Conservation (phyloP, 2,113 vertebrate genomes). For the Rhizomys pruinosus region DNA sequence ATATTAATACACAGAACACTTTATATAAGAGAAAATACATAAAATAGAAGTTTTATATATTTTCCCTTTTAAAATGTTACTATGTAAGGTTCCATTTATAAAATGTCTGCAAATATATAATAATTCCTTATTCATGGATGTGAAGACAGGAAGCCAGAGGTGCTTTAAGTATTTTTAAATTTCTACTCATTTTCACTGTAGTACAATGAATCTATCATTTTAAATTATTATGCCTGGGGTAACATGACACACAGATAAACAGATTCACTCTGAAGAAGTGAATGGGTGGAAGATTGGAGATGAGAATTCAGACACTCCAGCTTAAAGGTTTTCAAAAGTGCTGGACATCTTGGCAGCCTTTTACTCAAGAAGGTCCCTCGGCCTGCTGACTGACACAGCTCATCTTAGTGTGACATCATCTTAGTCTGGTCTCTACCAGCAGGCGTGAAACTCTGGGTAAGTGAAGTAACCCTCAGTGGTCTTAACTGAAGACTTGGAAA, state of each 20-base stretch:
- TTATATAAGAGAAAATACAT: constrained; percentile 26
- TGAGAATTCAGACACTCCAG: constrained; percentile 26
- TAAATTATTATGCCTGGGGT: constrained; percentile 24
- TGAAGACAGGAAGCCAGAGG: background rate
- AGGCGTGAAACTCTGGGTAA: background rate
- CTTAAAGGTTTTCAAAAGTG: constrained; percentile 27
- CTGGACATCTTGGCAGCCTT: background rate
- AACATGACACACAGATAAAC: background rate
- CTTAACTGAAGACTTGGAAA: background rate
- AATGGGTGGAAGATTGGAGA: constrained; percentile 15
- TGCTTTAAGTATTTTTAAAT: constrained; percentile 12
- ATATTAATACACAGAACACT: constrained; percentile 23
- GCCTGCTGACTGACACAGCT: background rate
- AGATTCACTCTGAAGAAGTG: background rate
- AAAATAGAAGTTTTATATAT: constrained; percentile 51
- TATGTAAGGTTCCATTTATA: background rate
- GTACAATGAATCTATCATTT: background rate
- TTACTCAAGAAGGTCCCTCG: constrained; percentile 28
- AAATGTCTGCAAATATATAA: background rate
- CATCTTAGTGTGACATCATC: background rate
- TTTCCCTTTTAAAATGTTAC: constrained; percentile 9
- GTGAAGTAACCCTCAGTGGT: background rate
- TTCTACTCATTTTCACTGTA: constrained; percentile 48
- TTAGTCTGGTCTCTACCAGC: background rate
- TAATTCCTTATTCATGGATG: constrained; percentile 34